phyloP scores from a whole-genome alignment of 2,888 invertebrate genomes.

The Aphidoletes aphidimyza region DNA sequence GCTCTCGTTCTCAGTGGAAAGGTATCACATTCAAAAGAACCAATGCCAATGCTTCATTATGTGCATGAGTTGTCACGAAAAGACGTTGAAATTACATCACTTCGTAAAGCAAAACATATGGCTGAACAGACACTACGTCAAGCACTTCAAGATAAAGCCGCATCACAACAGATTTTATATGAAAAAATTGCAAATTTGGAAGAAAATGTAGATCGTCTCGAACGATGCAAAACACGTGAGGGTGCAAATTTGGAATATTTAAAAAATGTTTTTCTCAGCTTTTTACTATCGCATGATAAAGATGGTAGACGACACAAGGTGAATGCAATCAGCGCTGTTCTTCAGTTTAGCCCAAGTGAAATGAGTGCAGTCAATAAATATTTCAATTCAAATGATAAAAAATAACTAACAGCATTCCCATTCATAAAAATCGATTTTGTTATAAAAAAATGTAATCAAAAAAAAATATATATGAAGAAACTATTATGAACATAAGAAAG shows the following conservation, averaged over 20 bases:
- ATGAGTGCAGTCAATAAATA: conserved; percentile 67
- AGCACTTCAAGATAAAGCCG: conserved; percentile 70
- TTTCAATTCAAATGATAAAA: conserved; percentile 55
- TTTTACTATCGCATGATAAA: conserved; percentile 76
- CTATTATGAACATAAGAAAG: no score
- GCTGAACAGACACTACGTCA: conserved; percentile 70
- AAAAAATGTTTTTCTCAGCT: conserved; percentile 89
- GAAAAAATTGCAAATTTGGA: conserved; percentile 69
- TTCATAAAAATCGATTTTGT: background rate
- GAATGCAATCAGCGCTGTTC: conserved; percentile 87
- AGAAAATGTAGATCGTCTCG: conserved; percentile 74
- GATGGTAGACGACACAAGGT: conserved; percentile 83
- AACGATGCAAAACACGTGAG: conserved; percentile 81
- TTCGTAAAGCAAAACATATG: conserved; percentile 78
- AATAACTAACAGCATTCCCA: conserved; percentile 44
- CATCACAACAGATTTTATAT: conserved; percentile 69
- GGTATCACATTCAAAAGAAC: conserved; percentile 64
- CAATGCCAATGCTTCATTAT: conserved; percentile 82
- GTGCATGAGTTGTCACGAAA: conserved; percentile 83
- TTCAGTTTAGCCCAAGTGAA: conserved; percentile 82
- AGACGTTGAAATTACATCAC: conserved; percentile 79
- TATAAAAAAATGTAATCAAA: background rate
- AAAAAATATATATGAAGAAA: no score
- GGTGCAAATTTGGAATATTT: conserved; percentile 90
- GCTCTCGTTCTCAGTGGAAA: background rate